These are phyloP conservation scores for Plagiodera versicolora DNA, from an alignment of 2,888 invertebrate genomes.

Conservation along the genomic window DNA sequence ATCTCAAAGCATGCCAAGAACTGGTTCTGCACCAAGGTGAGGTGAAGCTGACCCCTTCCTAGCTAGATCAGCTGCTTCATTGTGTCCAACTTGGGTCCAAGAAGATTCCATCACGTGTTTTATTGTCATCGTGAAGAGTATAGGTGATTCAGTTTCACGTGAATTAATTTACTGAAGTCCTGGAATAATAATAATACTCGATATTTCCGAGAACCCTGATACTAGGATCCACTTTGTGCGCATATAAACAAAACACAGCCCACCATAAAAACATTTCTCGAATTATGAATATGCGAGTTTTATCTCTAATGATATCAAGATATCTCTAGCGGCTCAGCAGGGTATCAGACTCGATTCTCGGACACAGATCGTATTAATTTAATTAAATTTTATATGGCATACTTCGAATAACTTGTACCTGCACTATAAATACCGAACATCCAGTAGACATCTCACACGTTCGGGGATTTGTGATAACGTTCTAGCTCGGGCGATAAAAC, in stretches of 20 bases:
- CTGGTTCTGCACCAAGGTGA: too few relatives aligned
- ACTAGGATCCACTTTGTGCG: conserved; percentile 5
- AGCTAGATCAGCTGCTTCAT: too few relatives aligned
- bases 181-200: too few relatives aligned
- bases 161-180: too few relatives aligned
- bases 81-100: too few relatives aligned
- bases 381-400: conserved; percentile 55
- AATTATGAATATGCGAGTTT: conserved; percentile 47
- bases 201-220: not conserved
- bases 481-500: not conserved
- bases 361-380: conserved; percentile 50
- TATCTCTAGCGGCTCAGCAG: conserved; percentile 44
- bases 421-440: conserved; percentile 46
- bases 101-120: too few relatives aligned
- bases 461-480: not conserved
- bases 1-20: too few relatives aligned
- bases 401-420: conserved; percentile 47
- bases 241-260: conserved; percentile 1
- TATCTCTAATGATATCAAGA: conserved; percentile 45
- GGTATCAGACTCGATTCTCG: conserved; percentile 43
- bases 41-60: too few relatives aligned
- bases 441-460: conserved; percentile 25
- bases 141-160: too few relatives aligned
- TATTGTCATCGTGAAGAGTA: too few relatives aligned
- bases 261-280: conserved; percentile 30